A percentile compares a stretch with the other conserved stretches of the same genome.
Conservation (phyloP, 2,888 invertebrate genomes). For the Synanthedon andrenaeformis region DNA sequence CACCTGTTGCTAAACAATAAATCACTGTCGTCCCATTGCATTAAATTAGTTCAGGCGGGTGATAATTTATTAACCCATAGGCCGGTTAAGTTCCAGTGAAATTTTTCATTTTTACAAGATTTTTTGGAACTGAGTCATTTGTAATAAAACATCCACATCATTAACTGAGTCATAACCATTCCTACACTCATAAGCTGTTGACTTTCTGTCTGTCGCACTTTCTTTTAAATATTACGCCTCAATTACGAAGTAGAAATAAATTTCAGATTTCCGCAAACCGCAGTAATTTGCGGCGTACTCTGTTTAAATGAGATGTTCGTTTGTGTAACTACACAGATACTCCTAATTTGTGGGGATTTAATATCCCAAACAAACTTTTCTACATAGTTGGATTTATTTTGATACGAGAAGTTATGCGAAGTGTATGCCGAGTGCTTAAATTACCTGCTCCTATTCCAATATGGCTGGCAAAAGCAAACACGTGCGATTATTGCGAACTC, state of each 20-base stretch:
- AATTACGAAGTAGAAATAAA: too few relatives aligned
- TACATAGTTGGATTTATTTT: neutral
- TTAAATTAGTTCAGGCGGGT: slow-evolving; percentile 16
- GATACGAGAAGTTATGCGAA: neutral
- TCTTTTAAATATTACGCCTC: too few relatives aligned
- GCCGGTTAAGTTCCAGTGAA: slow-evolving; percentile 6
- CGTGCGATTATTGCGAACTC: neutral
- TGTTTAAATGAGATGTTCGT: neutral
- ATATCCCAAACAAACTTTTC: neutral
- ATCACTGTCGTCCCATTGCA: slow-evolving; percentile 16
- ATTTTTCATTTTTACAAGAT: too few relatives aligned
- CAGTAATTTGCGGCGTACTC: too few relatives aligned
- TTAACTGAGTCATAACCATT: too few relatives aligned
- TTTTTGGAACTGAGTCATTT: too few relatives aligned
- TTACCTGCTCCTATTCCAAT: neutral
- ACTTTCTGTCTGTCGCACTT: too few relatives aligned
- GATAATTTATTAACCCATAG: slow-evolving; percentile 18
- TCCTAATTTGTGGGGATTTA: neutral
- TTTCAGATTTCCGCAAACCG: too few relatives aligned
- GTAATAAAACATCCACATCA: too few relatives aligned
- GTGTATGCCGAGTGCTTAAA: neutral
- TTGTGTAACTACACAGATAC: neutral
- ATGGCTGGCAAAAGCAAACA: neutral
- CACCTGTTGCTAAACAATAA: slow-evolving; percentile 21
- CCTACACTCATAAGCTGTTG: too few relatives aligned